Conservation (phyloP, 2,113 vertebrate genomes). For the Myiagra hebetior region DNA sequence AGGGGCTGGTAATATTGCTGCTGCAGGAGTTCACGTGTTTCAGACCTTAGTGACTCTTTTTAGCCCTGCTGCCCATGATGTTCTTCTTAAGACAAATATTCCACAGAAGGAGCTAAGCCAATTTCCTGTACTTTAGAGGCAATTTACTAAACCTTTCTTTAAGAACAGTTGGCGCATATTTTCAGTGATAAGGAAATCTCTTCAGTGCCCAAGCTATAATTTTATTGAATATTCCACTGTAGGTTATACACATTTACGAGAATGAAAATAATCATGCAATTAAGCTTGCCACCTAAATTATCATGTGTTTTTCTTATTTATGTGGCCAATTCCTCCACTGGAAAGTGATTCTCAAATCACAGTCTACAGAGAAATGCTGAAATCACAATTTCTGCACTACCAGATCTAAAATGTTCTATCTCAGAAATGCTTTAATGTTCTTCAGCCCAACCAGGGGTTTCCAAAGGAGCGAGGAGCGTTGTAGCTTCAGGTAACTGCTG, state of each 20-base stretch:
- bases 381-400: neutral
- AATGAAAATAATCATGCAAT: constrained; percentile 33
- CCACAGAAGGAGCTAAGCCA: neutral
- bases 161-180: neutral
- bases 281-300: constrained; percentile 29
- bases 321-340: neutral
- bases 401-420: neutral
- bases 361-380: neutral
- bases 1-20: neutral
- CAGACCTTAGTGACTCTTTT: neutral
- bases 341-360: neutral
- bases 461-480: neutral
- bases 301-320: neutral
- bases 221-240: constrained; percentile 9
- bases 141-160: constrained; percentile 30
- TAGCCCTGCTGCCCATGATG: neutral
- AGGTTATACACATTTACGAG: neutral
- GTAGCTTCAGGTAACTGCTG: neutral
- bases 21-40: neutral
- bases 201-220: neutral
- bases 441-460: neutral
- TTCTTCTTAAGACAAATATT: constrained; percentile 17
- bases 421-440: neutral
- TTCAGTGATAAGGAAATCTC: constrained; percentile 26
- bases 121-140: constrained; percentile 30